These are phyloP conservation scores for Agrochola circellaris DNA, from an alignment of 2,888 invertebrate species.

Conservation along the genomic window DNA sequence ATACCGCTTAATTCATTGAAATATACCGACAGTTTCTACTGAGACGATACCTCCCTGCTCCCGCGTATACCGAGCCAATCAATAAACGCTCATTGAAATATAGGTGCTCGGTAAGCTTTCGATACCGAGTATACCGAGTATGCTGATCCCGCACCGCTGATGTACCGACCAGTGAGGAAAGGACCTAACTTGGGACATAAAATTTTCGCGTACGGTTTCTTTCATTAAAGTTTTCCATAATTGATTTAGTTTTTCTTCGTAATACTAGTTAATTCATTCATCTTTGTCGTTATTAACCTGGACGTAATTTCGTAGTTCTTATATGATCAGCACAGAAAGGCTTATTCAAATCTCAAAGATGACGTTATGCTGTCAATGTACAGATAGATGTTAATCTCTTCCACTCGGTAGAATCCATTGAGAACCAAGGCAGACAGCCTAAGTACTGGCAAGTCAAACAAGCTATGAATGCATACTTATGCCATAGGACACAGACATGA, in stretches of 20 bases:
- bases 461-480: not conserved
- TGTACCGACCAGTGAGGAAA: too few relatives aligned
- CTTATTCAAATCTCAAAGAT: not conserved
- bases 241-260: too few relatives aligned
- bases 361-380: not conserved
- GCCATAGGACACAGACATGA: not conserved
- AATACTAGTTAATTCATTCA: not conserved
- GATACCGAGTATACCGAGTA: too few relatives aligned
- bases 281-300: not conserved
- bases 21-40: too few relatives aligned
- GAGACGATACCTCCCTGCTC: too few relatives aligned
- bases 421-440: not conserved
- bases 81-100: too few relatives aligned
- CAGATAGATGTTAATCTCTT: slow-evolving; percentile 9
- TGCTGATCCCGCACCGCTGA: too few relatives aligned
- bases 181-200: not conserved
- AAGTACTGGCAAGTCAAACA: not conserved
- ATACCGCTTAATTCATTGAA: too few relatives aligned
- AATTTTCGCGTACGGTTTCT: slow-evolving; percentile 21
- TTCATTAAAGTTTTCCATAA: not conserved
- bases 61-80: too few relatives aligned
- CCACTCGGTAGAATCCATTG: not conserved
- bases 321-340: not conserved
- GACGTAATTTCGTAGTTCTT: not conserved
- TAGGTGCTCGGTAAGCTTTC: too few relatives aligned